phyloP scores from a whole-genome alignment of 2,113 vertebrate genomes.

The Marmota monax region DNA sequence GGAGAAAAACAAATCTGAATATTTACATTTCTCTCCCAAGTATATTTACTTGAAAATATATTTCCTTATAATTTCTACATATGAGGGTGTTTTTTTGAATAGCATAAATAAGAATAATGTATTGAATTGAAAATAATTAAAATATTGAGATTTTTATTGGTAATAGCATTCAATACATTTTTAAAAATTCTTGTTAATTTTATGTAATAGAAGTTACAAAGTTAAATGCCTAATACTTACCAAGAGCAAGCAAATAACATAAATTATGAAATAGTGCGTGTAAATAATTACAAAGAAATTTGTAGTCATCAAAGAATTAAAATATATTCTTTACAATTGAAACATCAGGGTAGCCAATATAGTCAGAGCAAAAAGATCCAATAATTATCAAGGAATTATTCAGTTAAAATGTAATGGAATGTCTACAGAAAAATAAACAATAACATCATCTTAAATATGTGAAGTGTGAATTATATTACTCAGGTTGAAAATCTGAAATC shows the following conservation, averaged over 20 bases:
- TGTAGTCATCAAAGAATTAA: neutral
- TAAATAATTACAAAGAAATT: neutral
- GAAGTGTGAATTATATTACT: neutral
- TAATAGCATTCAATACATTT: neutral
- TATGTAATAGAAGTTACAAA: neutral
- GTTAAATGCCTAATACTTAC: neutral
- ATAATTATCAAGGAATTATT: neutral
- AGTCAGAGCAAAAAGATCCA: neutral
- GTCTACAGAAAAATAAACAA: neutral
- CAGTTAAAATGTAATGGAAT: neutral
- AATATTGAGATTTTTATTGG: neutral
- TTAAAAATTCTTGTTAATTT: neutral
- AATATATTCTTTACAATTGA: neutral
- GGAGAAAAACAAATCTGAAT: neutral
- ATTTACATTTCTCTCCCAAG: neutral
- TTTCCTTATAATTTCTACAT: neutral
- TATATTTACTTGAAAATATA: neutral
- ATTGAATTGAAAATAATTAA: neutral
- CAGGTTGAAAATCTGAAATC: neutral
- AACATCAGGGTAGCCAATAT: neutral
- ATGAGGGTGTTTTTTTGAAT: neutral
- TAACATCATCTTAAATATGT: neutral
- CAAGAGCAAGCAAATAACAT: neutral
- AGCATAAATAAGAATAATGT: neutral
- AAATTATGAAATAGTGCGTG: neutral